phyloP scores from a whole-genome alignment of 2,113 vertebrate genomes.

The Sceloporus tristichus region DNA sequence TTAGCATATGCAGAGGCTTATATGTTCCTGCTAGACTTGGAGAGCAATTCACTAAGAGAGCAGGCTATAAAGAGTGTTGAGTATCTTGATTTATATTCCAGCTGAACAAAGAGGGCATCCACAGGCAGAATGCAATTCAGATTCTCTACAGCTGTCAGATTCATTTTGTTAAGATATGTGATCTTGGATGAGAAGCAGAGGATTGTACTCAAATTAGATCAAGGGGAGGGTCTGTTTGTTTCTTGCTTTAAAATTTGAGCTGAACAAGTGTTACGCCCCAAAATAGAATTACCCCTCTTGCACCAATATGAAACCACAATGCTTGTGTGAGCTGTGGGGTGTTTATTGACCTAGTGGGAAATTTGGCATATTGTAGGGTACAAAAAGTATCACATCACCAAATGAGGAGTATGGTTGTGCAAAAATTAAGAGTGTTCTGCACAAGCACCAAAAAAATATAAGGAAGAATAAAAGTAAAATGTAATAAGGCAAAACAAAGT shows the following conservation, averaged over 20 bases:
- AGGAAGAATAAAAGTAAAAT: too few relatives aligned
- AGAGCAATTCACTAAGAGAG: slow-evolving; percentile 40
- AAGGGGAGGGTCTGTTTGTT: background rate
- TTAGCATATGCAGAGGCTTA: slow-evolving; percentile 27
- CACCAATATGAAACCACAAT: too few relatives aligned
- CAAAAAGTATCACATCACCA: too few relatives aligned
- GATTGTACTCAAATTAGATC: slow-evolving; percentile 29
- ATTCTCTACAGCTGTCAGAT: slow-evolving; percentile 56
- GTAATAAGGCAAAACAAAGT: too few relatives aligned
- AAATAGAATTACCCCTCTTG: too few relatives aligned
- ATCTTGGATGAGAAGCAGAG: slow-evolving; percentile 36
- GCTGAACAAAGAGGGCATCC: slow-evolving; percentile 50
- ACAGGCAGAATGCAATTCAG: slow-evolving; percentile 56
- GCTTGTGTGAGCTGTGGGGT: too few relatives aligned
- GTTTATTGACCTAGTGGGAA: too few relatives aligned
- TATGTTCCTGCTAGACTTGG: slow-evolving; percentile 53
- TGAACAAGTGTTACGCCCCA: too few relatives aligned
- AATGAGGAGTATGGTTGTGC: too few relatives aligned
- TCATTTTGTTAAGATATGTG: slow-evolving; percentile 38
- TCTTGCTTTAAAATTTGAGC: slow-evolving; percentile 6
- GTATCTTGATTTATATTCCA: slow-evolving; percentile 56
- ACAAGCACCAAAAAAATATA: too few relatives aligned
- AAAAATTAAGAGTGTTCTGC: too few relatives aligned
- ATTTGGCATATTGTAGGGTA: too few relatives aligned
- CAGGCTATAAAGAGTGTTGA: slow-evolving; percentile 48